A percentile compares a stretch with the other conserved stretches of the same genome.
Conservation (phyloP, 2,797 vertebrate genomes). For the Petrocephalus schoutedeni region DNA sequence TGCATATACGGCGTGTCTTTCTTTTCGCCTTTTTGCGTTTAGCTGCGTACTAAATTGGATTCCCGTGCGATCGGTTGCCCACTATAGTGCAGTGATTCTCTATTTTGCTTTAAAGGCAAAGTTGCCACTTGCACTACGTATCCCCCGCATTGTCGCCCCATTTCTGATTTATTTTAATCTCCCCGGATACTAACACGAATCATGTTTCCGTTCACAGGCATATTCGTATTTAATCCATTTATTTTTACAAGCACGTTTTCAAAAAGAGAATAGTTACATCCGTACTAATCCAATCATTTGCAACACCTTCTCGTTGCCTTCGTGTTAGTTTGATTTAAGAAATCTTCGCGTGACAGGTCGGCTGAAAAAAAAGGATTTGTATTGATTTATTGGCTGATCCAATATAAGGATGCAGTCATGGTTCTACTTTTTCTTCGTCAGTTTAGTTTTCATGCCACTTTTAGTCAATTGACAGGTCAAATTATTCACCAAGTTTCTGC, state of each 20-base stretch:
- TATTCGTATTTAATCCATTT: not conserved
- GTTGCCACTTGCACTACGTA: slow-evolving; percentile 39
- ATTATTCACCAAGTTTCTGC: not conserved
- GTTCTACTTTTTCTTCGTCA: not conserved
- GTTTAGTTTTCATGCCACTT: not conserved
- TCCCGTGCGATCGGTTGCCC: slow-evolving; percentile 23
- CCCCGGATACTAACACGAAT: slow-evolving; percentile 22
- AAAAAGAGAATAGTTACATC: not conserved
- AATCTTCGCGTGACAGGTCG: not conserved
- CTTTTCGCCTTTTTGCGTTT: slow-evolving; percentile 10
- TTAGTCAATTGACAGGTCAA: not conserved
- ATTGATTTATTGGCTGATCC: not conserved
- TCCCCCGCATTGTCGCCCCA: slow-evolving; percentile 37
- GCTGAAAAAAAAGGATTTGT: not conserved
- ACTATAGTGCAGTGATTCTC: slow-evolving; percentile 23
- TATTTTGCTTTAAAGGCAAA: slow-evolving; percentile 40
- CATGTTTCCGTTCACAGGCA: not conserved
- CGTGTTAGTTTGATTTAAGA: not conserved
- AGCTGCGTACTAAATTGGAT: slow-evolving; percentile 18
- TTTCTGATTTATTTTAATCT: slow-evolving; percentile 36
- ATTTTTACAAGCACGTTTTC: not conserved
- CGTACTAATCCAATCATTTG: not conserved
- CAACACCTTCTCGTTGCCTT: not conserved
- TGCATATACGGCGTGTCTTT: not conserved
- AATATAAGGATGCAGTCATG: not conserved